Percentiles rank a stretch among this genome's conserved stretches.
Conservation (phyloP, 1,140 invertebrate genomes). For the Aphis craccivora region DNA sequence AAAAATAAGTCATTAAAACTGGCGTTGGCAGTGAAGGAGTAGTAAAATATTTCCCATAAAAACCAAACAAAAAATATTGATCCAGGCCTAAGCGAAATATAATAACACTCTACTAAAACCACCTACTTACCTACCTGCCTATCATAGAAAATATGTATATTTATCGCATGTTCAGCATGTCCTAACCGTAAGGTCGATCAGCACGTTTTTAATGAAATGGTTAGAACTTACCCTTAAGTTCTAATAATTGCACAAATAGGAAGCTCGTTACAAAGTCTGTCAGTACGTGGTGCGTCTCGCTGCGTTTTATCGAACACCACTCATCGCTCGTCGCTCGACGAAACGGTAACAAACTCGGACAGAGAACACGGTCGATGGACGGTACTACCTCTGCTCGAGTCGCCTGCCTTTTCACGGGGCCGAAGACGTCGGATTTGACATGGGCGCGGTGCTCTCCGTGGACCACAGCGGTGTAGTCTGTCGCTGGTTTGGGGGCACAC, state of each 20-base stretch:
- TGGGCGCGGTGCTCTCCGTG: neutral
- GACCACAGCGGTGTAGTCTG: too few relatives aligned
- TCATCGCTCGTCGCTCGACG: too few relatives aligned
- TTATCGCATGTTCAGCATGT: neutral
- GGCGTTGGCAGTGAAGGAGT: neutral
- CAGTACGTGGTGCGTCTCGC: too few relatives aligned
- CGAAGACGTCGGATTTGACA: neutral
- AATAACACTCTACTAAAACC: neutral
- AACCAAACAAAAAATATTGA: neutral
- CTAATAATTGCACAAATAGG: slow-evolving; percentile 6
- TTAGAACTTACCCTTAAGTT: neutral
- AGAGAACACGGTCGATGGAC: neutral
- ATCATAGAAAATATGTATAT: neutral
- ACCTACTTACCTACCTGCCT: too few relatives aligned
- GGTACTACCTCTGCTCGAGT: too few relatives aligned
- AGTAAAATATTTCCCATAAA: neutral
- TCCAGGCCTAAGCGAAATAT: neutral
- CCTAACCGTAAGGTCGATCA: neutral
- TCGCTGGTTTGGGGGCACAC: too few relatives aligned
- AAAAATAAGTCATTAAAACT: too few relatives aligned
- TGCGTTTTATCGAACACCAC: too few relatives aligned
- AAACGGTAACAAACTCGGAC: neutral
- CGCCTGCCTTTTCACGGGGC: too few relatives aligned
- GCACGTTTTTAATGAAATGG: neutral
- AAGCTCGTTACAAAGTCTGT: slow-evolving; percentile 7